A percentile compares a stretch with the other conserved stretches of the same genome.
Evolutionary conservation across 2,888 invertebrate genomes (phyloP).

Genomic region (Brachypterus glaber): DNA sequence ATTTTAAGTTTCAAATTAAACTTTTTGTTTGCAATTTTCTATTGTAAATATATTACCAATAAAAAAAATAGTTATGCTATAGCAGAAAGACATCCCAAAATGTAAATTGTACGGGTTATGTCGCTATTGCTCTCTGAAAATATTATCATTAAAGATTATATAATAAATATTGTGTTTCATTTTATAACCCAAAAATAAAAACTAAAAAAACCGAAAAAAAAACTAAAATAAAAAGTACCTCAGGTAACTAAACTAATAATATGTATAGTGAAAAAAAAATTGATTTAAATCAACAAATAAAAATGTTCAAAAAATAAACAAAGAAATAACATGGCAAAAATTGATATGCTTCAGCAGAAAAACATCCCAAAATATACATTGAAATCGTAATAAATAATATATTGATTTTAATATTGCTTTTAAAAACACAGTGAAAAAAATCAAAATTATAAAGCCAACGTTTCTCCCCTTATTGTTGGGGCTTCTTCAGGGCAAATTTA

Average conservation of each 20-base stretch:
- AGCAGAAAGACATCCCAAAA: conserved; percentile 30
- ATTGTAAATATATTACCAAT: conserved; percentile 15
- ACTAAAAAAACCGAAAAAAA: too few relatives aligned
- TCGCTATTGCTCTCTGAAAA: conserved; percentile 36
- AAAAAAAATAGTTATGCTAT: conserved; percentile 29
- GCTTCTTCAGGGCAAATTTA: conserved; percentile 35
- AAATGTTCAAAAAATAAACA: too few relatives aligned
- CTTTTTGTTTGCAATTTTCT: conserved; percentile 7
- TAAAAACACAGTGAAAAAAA: too few relatives aligned
- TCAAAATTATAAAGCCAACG: too few relatives aligned
- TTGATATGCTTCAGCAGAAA: conserved; percentile 31
- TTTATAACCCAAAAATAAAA: neutral
- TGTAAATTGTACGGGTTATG: conserved; percentile 36
- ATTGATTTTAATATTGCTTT: too few relatives aligned
- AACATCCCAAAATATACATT: conserved; percentile 33
- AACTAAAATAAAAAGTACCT: too few relatives aligned
- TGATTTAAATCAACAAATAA: too few relatives aligned
- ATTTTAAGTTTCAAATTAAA: conserved; percentile 1
- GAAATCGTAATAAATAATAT: conserved; percentile 35
- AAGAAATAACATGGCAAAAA: too few relatives aligned
- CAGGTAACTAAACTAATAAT: too few relatives aligned
- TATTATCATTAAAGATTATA: conserved; percentile 33
- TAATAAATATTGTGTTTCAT: conserved; percentile 3
- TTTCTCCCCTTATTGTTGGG: too few relatives aligned
- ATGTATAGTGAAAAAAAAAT: too few relatives aligned